Evolutionary conservation across 1,140 invertebrate species (phyloP).

Genomic region (Hycleus cichorii): DNA sequence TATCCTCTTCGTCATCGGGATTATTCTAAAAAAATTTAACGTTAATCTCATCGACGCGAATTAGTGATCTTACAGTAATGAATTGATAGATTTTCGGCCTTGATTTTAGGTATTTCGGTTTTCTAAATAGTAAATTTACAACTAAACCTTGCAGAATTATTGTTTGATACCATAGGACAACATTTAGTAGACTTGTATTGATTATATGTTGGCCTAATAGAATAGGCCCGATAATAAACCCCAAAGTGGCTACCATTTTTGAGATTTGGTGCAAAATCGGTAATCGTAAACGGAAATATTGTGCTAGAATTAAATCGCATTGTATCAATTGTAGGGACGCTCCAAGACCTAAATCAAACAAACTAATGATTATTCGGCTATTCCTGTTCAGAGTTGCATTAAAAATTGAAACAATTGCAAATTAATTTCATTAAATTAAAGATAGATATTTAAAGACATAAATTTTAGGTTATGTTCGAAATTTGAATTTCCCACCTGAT

Average conservation of each 20-base stretch:
- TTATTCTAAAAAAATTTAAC: slow-evolving; percentile 18
- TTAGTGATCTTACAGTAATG: slow-evolving; percentile 24
- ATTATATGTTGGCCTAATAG: slow-evolving; percentile 28
- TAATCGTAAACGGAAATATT: slow-evolving; percentile 36
- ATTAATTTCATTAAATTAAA: too few species aligned
- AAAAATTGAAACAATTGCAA: too few species aligned
- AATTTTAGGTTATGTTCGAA: neutral
- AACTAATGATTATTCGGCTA: too few species aligned
- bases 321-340: slow-evolving; percentile 32
- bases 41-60: neutral
- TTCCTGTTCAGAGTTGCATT: too few species aligned
- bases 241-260: slow-evolving; percentile 21
- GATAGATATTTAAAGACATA: neutral
- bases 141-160: slow-evolving; percentile 34
- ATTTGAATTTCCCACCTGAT: slow-evolving; percentile 22
- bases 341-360: slow-evolving; percentile 31
- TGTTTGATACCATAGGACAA: slow-evolving; percentile 36
- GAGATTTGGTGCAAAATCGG: slow-evolving; percentile 25
- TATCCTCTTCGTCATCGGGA: slow-evolving; percentile 35
- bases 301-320: slow-evolving; percentile 33
- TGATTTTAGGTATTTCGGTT: slow-evolving; percentile 36
- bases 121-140: slow-evolving; percentile 29
- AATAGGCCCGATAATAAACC: slow-evolving; percentile 31
- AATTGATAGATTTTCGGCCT: slow-evolving; percentile 24
- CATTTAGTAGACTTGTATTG: slow-evolving; percentile 20